Evolutionary conservation across 2,888 invertebrate species (phyloP).

Genomic region (Limulus polyphemus): DNA sequence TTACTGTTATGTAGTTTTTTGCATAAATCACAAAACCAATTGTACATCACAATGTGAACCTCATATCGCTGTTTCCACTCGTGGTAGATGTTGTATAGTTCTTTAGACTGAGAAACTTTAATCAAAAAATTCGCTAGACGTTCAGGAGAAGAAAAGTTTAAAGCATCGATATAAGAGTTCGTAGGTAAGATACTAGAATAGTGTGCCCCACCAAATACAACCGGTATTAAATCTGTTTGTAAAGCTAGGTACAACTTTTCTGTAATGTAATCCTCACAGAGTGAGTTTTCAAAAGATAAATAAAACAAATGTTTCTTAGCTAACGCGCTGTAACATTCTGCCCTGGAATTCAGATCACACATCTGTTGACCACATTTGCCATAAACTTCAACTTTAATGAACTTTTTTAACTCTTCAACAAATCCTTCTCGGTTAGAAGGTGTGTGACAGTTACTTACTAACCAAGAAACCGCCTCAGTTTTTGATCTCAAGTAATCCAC

Average conservation of each 20-base stretch:
- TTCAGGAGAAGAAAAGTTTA: constrained; percentile 12
- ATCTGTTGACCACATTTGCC: constrained; percentile 23
- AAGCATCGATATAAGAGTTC: constrained; percentile 33
- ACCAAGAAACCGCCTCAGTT: constrained; percentile 22
- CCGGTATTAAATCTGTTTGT: constrained; percentile 18
- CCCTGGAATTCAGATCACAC: constrained; percentile 12
- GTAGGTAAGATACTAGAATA: constrained; percentile 31
- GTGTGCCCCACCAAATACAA: constrained; percentile 24
- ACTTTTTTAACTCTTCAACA: constrained; percentile 15
- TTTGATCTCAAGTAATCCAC: constrained; percentile 4
- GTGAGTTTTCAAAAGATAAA: constrained; percentile 23
- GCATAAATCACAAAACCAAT: constrained; percentile 10
- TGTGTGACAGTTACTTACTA: constrained; percentile 26
- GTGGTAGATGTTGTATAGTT: constrained; percentile 13
- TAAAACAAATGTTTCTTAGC: constrained; percentile 20
- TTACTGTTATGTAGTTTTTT: constrained; percentile 7
- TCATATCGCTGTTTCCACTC: constrained; percentile 31
- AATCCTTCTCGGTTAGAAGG: constrained; percentile 21
- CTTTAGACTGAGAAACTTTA: constrained; percentile 10
- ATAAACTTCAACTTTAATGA: constrained; percentile 23
- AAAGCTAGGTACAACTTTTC: constrained; percentile 23
- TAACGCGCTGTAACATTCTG: constrained; percentile 11
- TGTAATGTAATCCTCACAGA: constrained; percentile 24
- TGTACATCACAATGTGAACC: background rate
- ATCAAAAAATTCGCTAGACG: constrained; percentile 12